Base-by-base conservation (phyloP, 2,797 vertebrate species). In the Chanos chanos region DNA sequence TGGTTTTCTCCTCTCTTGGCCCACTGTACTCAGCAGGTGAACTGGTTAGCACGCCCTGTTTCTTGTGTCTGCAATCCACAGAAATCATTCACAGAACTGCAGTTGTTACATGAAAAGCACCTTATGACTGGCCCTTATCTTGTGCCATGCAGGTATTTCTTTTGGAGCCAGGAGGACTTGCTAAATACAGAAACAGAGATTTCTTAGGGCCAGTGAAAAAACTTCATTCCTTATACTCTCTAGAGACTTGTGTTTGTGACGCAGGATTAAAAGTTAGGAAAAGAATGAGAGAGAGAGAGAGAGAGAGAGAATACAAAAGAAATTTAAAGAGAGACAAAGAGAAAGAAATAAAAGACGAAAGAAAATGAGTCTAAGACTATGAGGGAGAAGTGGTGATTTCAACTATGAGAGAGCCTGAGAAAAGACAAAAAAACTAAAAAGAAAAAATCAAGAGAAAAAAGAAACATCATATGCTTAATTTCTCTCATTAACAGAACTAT, bases 401-500 rank as follows among this genome's bases (percentile, higher is more conserved):
- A n/a, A n/a, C n/a, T n/a, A n/a, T n/a, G n/a, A n/a, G n/a, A n/a
- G n/a, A n/a, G n/a, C n/a, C n/a, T n/a, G 4, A 54, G 4, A 13
- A 7, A 47, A 3, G 12, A 34, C 49, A 50, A 62, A 7, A 5
- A 18, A 27, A 22, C 60, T 1, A 36, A 7, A 25, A 16, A 43
- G n/a, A 27, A 19, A 37, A 27, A 64, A 70, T 70, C 66, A 48
- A 36, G 19, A 25, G 12, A 34, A 5, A 9, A 50, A 77, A 66
- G 61, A 81, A 74, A 74, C 74, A 79, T 54, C 25, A 70, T 53
- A 28, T 51, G 52, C 50, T 78, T 82, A 79, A 80, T 76, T 65
- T 59, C 63, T 77, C 76, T 86, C 80, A 86, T 87, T 88, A 86
- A 78, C 5, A 21, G 55, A 54, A 66, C 65, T 83, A 83, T 86